phyloP scores from a whole-genome alignment of 2,888 invertebrate species.

The Micropterix aruncella region DNA sequence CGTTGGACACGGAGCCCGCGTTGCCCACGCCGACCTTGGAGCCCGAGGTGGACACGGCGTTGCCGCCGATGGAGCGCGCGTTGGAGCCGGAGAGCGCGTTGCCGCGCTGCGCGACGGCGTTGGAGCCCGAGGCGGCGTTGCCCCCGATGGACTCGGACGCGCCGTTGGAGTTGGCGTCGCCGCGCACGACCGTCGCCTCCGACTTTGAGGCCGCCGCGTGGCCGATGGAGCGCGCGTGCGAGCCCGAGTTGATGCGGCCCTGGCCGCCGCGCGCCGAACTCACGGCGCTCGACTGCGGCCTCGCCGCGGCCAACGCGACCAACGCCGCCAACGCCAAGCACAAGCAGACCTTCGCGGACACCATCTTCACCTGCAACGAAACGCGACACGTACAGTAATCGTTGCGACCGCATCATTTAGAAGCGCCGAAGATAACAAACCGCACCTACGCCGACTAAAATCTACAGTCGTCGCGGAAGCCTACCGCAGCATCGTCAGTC shows the following conservation, averaged over 20 bases:
- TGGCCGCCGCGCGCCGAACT: background rate
- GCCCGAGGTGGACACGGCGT: conserved; percentile 6
- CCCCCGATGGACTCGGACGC: background rate
- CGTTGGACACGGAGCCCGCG: background rate
- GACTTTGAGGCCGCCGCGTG: conserved; percentile 3
- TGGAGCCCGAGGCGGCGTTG: background rate
- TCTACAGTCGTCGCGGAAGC: too few relatives aligned
- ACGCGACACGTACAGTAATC: too few relatives aligned
- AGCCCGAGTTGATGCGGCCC: background rate
- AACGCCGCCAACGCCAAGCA: background rate
- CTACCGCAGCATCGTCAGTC: too few relatives aligned
- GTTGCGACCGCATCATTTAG: too few relatives aligned
- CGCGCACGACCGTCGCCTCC: conserved; percentile 11
- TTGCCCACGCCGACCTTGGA: conserved; percentile 6
- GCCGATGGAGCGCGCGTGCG: background rate
- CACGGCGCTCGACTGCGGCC: background rate
- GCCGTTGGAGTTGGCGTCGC: background rate
- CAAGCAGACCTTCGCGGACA: background rate
- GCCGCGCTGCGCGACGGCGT: background rate
- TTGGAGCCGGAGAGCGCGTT: background rate
- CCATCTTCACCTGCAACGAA: background rate
- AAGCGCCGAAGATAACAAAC: too few relatives aligned
- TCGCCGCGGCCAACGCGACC: background rate
- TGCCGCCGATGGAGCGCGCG: background rate
- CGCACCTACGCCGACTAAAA: too few relatives aligned